Evolutionary conservation across 2,113 vertebrate genomes (phyloP).

Genomic region (Mungos mungo): DNA sequence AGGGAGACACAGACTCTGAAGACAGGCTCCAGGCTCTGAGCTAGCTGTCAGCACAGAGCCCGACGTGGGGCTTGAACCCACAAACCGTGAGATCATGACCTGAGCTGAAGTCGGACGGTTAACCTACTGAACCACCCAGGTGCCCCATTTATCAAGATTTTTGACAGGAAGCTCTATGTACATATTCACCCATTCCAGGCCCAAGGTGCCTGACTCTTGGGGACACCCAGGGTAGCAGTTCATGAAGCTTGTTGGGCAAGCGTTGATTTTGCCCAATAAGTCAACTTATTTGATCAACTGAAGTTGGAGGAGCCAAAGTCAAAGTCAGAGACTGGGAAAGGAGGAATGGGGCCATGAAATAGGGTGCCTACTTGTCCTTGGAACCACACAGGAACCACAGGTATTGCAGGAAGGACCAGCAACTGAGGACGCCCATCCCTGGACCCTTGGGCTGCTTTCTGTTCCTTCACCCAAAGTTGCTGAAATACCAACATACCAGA

Average conservation of each 20-base stretch:
- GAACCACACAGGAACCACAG: neutral
- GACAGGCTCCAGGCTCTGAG: no score
- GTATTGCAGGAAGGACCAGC: neutral
- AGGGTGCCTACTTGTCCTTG: neutral
- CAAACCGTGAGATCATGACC: no score
- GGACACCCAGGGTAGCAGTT: neutral
- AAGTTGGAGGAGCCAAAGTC: neutral
- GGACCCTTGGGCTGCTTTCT: neutral
- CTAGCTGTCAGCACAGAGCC: no score
- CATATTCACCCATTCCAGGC: neutral
- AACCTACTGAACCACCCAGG: no score
- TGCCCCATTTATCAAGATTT: neutral
- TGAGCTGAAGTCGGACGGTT: no score
- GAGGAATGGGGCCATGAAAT: neutral
- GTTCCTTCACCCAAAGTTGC: neutral
- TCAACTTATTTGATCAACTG: neutral
- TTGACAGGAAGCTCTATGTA: neutral
- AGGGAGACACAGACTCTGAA: no score
- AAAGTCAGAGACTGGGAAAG: neutral
- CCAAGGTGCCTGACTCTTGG: no score
- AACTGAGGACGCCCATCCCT: neutral
- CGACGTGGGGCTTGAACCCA: no score
- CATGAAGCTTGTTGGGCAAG: neutral
- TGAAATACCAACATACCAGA: neutral
- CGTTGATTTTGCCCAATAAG: neutral